A percentile compares a stretch with the other conserved stretches of the same genome.
phyloP scores from a whole-genome alignment of 2,113 vertebrate species.

The Hippolais icterina region DNA sequence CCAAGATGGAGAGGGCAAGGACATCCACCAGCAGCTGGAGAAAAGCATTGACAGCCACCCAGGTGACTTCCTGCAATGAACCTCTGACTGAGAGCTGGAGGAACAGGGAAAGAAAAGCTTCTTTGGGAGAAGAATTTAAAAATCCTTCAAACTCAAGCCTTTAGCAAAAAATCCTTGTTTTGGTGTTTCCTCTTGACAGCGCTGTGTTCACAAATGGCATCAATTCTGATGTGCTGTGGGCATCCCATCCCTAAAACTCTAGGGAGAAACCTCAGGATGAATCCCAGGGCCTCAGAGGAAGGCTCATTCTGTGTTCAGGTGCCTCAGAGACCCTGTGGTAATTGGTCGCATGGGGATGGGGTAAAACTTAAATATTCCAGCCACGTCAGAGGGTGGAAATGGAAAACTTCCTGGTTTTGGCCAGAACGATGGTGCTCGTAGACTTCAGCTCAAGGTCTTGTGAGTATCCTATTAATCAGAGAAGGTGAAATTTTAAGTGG shows the following conservation, averaged over 20 bases:
- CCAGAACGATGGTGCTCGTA: accelerated
- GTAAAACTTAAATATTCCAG: background rate
- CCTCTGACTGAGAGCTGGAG: background rate
- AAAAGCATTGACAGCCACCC: accelerated
- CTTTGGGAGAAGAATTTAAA: background rate
- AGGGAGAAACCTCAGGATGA: accelerated
- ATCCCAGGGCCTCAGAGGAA: background rate
- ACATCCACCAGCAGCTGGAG: background rate
- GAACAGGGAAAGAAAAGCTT: background rate
- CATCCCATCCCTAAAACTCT: background rate
- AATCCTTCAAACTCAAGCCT: background rate
- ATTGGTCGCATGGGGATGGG: accelerated
- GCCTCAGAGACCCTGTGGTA: background rate
- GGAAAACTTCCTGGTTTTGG: background rate
- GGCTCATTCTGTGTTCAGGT: background rate
- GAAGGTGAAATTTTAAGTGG: background rate
- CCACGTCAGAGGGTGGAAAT: accelerated
- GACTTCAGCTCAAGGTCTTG: background rate
- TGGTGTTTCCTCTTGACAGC: accelerated
- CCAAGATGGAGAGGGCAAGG: background rate
- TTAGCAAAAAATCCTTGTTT: background rate
- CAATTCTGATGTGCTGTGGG: background rate
- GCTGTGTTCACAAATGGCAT: accelerated
- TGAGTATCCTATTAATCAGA: background rate
- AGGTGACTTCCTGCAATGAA: background rate